Conservation (phyloP, 2,797 vertebrate genomes). For the Eleutherodactylus coqui region DNA sequence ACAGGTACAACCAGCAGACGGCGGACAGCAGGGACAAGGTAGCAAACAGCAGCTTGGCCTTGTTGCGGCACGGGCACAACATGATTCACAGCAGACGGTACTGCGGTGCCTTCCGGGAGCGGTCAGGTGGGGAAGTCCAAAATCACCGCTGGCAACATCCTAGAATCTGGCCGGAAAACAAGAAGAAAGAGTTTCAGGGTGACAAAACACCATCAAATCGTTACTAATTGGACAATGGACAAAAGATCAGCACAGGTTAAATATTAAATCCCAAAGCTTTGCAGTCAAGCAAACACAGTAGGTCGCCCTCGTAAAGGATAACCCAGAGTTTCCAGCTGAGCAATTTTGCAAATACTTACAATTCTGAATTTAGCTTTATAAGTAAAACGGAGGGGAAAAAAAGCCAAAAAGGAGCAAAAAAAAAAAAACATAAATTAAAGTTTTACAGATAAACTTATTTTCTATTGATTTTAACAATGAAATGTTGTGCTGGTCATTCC, state of each 20-base stretch:
- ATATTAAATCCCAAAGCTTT: slow-evolving; percentile 14
- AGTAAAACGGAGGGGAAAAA: background rate
- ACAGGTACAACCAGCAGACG: slow-evolving; percentile 82
- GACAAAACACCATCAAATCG: background rate
- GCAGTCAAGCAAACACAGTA: background rate
- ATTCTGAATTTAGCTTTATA: background rate
- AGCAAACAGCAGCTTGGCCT: slow-evolving; percentile 83
- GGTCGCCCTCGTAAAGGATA: background rate
- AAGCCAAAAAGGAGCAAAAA: background rate
- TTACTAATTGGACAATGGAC: background rate
- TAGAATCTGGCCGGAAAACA: slow-evolving; percentile 65
- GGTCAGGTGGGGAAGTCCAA: slow-evolving; percentile 72
- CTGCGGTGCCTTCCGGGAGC: background rate
- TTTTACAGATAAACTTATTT: background rate
- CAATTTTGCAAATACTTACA: background rate
- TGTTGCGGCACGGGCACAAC: slow-evolving; percentile 85
- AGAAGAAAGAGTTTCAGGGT: background rate
- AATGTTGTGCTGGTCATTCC: background rate
- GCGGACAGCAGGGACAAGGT: slow-evolving; percentile 77
- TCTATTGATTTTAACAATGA: background rate
- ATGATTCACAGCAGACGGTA: slow-evolving; percentile 75
- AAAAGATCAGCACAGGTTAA: slow-evolving; percentile 9
- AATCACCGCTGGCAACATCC: slow-evolving; percentile 68
- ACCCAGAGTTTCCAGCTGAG: no score
- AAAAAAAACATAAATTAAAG: no score